phyloP scores from a whole-genome alignment of 1,140 invertebrate species.

The Diorhabda carinulata region DNA sequence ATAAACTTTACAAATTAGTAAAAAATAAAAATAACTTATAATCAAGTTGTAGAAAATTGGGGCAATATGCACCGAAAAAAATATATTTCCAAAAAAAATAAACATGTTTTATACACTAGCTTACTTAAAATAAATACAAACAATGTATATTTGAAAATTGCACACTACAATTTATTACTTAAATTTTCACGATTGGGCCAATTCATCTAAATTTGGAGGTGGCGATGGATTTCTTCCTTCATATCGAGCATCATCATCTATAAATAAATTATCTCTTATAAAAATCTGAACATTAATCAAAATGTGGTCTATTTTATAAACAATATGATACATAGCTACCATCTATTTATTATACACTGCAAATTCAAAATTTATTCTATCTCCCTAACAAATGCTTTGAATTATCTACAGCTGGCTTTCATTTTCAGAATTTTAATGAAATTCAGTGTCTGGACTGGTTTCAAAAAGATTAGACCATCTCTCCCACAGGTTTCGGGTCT shows the following conservation, averaged over 20 bases:
- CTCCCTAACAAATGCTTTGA: too few species aligned
- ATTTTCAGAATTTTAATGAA: too few species aligned
- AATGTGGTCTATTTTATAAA: too few species aligned
- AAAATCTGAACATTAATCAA: too few species aligned
- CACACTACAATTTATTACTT: constrained; percentile 28
- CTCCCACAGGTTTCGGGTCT: too few species aligned
- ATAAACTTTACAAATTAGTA: constrained; percentile 23
- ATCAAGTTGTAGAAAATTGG: constrained; percentile 19
- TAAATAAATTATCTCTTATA: constrained; percentile 21
- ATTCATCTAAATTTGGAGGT: constrained; percentile 39
- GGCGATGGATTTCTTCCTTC: constrained; percentile 47
- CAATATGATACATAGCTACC: too few species aligned
- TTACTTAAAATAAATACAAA: constrained; percentile 22
- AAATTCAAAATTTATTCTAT: too few species aligned
- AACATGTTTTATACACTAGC: constrained; percentile 29
- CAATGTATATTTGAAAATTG: constrained; percentile 30
- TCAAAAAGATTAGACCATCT: too few species aligned
- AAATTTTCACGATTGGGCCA: constrained; percentile 23
- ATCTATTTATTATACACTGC: too few species aligned
- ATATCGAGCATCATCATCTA: constrained; percentile 46
- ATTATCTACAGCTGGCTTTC: too few species aligned
- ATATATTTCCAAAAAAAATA: constrained; percentile 37
- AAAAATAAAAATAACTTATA: constrained; percentile 26
- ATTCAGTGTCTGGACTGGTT: too few species aligned
- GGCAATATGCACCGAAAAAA: constrained; percentile 32